These are phyloP conservation scores for Cynoglossus semilaevis DNA, from an alignment of 2,113 vertebrate genomes.

Conservation along the genomic window DNA sequence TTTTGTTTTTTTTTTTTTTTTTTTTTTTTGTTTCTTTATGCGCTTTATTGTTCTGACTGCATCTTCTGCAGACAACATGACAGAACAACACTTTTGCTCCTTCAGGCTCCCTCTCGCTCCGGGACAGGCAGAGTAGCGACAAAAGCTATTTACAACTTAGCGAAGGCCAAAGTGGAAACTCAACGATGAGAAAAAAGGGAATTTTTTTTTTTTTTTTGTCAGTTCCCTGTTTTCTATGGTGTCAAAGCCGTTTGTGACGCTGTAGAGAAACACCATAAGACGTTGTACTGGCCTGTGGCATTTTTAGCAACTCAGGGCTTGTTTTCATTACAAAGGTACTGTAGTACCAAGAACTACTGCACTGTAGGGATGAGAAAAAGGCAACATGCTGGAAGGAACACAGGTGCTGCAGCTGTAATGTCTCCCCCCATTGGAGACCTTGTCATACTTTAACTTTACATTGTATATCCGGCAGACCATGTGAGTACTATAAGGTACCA, in stretches of 20 bases:
- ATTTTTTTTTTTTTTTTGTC: conserved; percentile 2
- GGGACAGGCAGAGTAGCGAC: conserved; percentile 29
- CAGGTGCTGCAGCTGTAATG: neutral
- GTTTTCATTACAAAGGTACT: too few relatives aligned
- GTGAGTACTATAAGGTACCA: too few relatives aligned
- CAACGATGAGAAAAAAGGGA: too few relatives aligned
- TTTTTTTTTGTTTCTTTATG: conserved; percentile 10
- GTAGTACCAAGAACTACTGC: too few relatives aligned
- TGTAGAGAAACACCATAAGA: neutral
- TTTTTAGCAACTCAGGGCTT: too few relatives aligned
- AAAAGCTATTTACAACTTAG: conserved; percentile 60
- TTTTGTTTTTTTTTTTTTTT: conserved; percentile 33
- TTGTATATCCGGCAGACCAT: too few relatives aligned
- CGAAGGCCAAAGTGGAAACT: conserved; percentile 42
- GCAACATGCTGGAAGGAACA: neutral
- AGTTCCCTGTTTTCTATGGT: conserved; percentile 38
- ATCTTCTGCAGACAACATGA: conserved; percentile 43
- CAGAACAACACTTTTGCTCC: conserved; percentile 40
- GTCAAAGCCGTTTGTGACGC: conserved; percentile 29
- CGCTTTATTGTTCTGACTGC: conserved; percentile 50
- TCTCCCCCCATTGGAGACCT: neutral
- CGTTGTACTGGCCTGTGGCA: conserved; percentile 34
- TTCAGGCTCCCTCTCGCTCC: conserved; percentile 48
- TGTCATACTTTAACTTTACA: too few relatives aligned
- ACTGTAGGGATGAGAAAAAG: too few relatives aligned